Evolutionary conservation across 2,113 vertebrate species (phyloP).

Genomic region (Speoplatyrhinus poulsoni): DNA sequence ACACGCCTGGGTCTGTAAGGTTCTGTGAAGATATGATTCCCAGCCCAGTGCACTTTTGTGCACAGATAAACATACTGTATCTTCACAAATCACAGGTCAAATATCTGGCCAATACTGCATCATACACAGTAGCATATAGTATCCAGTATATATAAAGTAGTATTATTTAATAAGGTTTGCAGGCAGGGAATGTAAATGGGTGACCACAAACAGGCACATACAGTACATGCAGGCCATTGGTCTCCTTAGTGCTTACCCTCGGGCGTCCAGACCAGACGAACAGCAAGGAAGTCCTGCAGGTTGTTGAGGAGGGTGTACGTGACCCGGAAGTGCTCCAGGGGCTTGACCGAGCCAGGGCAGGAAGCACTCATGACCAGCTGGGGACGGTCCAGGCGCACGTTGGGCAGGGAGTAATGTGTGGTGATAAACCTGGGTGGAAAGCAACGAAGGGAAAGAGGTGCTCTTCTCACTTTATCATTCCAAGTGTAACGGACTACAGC

Average conservation of each 20-base stretch:
- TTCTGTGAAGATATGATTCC: too few species aligned
- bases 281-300: conserved; percentile 87
- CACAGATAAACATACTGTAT: too few species aligned
- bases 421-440: conserved; percentile 82
- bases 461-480: background rate
- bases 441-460: background rate
- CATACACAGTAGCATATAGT: too few species aligned
- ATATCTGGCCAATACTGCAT: too few species aligned
- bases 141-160: too few species aligned
- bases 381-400: conserved; percentile 82
- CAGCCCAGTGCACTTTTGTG: too few species aligned
- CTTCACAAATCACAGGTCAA: too few species aligned
- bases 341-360: conserved; percentile 78
- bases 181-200: background rate
- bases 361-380: conserved; percentile 89
- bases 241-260: conserved; percentile 55
- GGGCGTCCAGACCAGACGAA: conserved; percentile 85
- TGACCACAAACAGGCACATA: background rate
- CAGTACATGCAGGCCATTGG: background rate
- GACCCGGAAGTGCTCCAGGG: conserved; percentile 82
- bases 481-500: background rate
- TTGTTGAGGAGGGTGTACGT: conserved; percentile 89
- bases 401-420: conserved; percentile 86
- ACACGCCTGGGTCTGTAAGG: too few species aligned
- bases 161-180: too few species aligned